phyloP scores from a whole-genome alignment of 2,797 vertebrate genomes.

The Acropternis orthonyx region DNA sequence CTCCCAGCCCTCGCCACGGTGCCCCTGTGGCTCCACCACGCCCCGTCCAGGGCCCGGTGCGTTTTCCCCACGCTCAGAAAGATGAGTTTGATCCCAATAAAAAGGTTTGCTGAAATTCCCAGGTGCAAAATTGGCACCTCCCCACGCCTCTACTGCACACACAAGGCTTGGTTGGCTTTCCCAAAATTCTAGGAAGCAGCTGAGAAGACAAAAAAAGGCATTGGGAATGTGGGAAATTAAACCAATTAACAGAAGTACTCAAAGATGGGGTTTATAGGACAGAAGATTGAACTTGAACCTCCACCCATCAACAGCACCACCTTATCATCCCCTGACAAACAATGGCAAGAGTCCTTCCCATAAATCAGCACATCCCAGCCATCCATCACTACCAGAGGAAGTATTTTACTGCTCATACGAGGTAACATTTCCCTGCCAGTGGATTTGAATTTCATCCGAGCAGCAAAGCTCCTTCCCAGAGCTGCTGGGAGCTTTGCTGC shows the following conservation, averaged over 20 bases:
- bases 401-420: neutral
- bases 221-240: neutral
- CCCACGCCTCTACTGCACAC: neutral
- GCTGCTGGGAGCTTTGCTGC: neutral
- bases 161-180: neutral
- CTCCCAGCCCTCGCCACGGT: neutral
- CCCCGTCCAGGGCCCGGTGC: accelerated
- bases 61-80: neutral
- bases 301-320: neutral
- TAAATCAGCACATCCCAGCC: neutral
- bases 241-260: neutral
- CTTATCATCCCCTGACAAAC: neutral
- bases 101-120: neutral
- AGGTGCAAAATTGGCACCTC: accelerated
- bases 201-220: neutral
- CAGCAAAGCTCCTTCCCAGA: neutral
- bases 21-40: accelerated
- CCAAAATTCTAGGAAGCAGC: neutral
- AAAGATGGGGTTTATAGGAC: neutral
- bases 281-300: neutral
- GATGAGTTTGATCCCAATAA: neutral
- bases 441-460: neutral
- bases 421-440: neutral
- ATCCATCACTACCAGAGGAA: neutral
- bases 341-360: neutral